Evolutionary conservation across 2,113 vertebrate species (phyloP), one percentile per base, ranked within the genome.

Genomic region (Rhinolophus sinicus): DNA sequence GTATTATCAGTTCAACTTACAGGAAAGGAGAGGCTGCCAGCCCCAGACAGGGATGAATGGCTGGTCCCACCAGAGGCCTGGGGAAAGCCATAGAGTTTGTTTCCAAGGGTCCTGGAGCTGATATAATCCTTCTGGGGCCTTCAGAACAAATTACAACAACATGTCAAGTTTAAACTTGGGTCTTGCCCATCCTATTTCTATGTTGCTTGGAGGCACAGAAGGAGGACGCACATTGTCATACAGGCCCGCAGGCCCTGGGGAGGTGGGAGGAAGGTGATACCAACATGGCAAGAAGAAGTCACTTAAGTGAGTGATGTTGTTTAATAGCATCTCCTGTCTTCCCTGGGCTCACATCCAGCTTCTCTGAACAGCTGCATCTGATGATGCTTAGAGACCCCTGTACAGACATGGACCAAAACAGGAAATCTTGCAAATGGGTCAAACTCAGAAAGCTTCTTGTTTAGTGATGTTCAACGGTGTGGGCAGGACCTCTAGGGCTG

Each of bases 11-110:
- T 50, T 85, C 54, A 67, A 30, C 15, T 38, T 88, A 30, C 16
- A 85, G 85, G 58, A 84, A 88, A 35, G 77, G 76, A 52, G 72
- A 87, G 50, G 3, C 38, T 86, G 22, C 22, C 19, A 40, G 75
- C 30, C 65, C 33, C 64, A 73, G 56, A 26, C 8, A 9, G 24
- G 19, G 40, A 30, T 52, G 65, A 56, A 60, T 47, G 21, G 26
- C 33, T 64, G n/a, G 33, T 22, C 24, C 52, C 22, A 35, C 10
- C 6, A 24, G 40, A 77, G 14, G 14, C 8, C 6, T 15, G 18
- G 16, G 19, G 33, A 58, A 9, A 11, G 26, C 40, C 38, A 18
- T 33, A 64, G 67, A 40, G n/a, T 18, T 24, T 47, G 18, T 80
- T 88, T 28, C 77, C 22, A 47, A 75, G n/a, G 4, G 28, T 52